phyloP scores from a whole-genome alignment of 2,888 invertebrate species.

The Cinara cedri region DNA sequence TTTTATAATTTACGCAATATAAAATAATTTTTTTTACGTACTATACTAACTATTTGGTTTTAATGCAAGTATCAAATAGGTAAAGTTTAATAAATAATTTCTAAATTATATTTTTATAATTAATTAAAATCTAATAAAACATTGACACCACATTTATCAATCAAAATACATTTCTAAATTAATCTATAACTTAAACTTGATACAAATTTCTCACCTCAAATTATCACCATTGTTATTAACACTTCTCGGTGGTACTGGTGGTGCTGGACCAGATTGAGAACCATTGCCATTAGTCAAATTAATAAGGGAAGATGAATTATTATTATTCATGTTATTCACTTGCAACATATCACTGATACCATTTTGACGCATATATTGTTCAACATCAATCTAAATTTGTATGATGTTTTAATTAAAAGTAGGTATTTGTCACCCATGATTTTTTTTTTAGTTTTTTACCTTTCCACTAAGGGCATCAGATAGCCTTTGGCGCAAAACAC shows the following conservation, averaged over 20 bases:
- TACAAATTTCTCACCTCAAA: slow-evolving; percentile 39
- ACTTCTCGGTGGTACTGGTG: slow-evolving; percentile 52
- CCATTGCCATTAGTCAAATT: slow-evolving; percentile 45
- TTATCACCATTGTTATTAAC: slow-evolving; percentile 45
- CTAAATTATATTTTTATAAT: not conserved
- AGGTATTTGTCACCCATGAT: not conserved
- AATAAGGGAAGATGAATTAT: slow-evolving; percentile 45
- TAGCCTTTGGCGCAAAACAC: slow-evolving; percentile 80
- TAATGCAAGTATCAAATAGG: not conserved
- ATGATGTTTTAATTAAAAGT: slow-evolving; percentile 35
- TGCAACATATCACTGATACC: slow-evolving; percentile 61
- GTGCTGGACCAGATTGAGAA: slow-evolving; percentile 23
- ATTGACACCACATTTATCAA: not conserved
- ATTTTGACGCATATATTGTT: slow-evolving; percentile 62
- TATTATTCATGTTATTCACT: slow-evolving; percentile 58
- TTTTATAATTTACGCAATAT: no score
- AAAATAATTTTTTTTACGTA: no score
- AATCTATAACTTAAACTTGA: no score
- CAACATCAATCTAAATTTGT: slow-evolving; percentile 61
- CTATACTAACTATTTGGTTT: no score
- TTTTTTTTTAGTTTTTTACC: slow-evolving; percentile 61
- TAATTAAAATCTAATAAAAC: not conserved
- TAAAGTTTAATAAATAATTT: not conserved
- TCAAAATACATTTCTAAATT: no score
- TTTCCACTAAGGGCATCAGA: slow-evolving; percentile 70